Conservation (phyloP, 2,888 invertebrate genomes). For the Torymus texanus region DNA sequence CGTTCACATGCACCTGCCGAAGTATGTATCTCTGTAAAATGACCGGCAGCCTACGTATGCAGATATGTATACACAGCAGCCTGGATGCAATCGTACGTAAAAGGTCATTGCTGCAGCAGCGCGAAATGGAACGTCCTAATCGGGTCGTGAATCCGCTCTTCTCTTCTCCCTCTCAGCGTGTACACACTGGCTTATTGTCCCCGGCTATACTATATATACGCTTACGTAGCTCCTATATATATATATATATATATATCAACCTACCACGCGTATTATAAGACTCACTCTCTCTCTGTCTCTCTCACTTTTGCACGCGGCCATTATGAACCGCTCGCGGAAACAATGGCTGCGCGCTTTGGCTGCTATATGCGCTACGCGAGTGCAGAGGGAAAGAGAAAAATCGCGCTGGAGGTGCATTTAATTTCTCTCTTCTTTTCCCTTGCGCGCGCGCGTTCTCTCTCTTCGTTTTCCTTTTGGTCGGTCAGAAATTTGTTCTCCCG, state of each 20-base stretch:
- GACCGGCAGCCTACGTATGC: too few relatives aligned
- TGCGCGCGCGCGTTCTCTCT: background rate
- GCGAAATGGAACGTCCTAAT: conserved; percentile 41
- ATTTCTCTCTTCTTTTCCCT: conserved; percentile 18
- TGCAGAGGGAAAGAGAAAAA: conserved; percentile 12
- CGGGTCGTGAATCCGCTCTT: background rate
- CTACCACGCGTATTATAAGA: conserved; percentile 18
- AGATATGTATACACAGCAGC: too few relatives aligned
- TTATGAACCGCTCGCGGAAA: conserved; percentile 8
- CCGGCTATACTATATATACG: background rate
- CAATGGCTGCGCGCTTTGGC: conserved; percentile 21
- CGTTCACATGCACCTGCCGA: too few relatives aligned
- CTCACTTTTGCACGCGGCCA: too few relatives aligned
- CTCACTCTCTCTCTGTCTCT: too few relatives aligned
- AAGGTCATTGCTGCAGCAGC: conserved; percentile 17
- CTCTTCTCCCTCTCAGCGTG: background rate
- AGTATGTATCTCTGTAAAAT: too few relatives aligned
- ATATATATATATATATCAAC: conserved; percentile 10
- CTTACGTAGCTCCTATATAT: background rate
- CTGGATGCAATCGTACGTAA: conserved; percentile 8
- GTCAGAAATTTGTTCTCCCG: conserved; percentile 34
- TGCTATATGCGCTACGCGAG: too few relatives aligned
- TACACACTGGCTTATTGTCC: conserved; percentile 10
- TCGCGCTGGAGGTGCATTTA: conserved; percentile 43
- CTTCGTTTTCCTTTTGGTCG: conserved; percentile 1